A percentile compares a stretch with the other conserved stretches of the same genome.
These are phyloP conservation scores for Sitobion miscanthi DNA, from an alignment of 1,140 invertebrate genomes.

Conservation along the genomic window DNA sequence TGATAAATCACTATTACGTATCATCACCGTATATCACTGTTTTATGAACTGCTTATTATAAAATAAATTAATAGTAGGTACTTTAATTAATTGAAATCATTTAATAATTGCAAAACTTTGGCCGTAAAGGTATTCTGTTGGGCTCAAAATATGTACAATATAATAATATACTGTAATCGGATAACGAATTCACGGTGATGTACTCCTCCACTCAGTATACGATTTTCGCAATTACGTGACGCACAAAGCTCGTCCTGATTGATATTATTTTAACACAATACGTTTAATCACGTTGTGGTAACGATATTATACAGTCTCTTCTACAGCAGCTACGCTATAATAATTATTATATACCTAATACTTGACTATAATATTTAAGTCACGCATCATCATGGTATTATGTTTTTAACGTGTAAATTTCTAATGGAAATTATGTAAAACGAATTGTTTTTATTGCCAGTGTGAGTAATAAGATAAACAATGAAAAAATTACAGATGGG, in stretches of 20 bases:
- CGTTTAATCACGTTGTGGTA: not conserved
- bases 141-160: not conserved
- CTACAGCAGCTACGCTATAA: not conserved
- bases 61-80: not conserved
- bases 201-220: not conserved
- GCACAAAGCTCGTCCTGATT: not conserved
- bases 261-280: constrained; percentile 18
- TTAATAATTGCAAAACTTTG: not conserved
- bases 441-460: not conserved
- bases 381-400: not conserved
- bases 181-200: not conserved
- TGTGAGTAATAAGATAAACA: accelerated
- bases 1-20: no score
- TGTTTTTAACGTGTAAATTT: not conserved
- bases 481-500: not conserved
- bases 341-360: no score
- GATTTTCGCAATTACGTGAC: not conserved
- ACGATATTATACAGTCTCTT: not conserved
- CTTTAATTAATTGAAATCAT: not conserved
- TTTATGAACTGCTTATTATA: not conserved
- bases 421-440: not conserved
- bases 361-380: not conserved
- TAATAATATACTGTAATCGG: not conserved
- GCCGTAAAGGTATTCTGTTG: not conserved
- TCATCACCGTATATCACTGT: not conserved